These are phyloP conservation scores for Colossoma macropomum DNA, from an alignment of 2,113 vertebrate species.

Conservation along the genomic window DNA sequence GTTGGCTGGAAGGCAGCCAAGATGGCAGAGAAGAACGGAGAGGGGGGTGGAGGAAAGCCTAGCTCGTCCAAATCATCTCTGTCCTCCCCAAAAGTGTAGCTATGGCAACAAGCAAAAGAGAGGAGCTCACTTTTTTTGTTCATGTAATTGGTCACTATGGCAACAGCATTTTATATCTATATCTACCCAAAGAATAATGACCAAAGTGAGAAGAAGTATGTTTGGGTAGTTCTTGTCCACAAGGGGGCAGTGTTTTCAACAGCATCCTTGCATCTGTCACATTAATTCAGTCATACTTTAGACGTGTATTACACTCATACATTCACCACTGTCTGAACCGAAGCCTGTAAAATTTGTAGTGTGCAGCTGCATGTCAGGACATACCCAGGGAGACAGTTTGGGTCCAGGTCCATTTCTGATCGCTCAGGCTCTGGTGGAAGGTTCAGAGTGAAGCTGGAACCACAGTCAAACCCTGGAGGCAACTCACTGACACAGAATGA, in stretches of 20 bases:
- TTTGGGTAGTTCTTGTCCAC: not conserved
- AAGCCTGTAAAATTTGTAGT: not conserved
- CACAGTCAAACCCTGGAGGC: constrained; percentile 89
- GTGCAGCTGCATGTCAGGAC: not conserved
- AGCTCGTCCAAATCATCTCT: constrained; percentile 82
- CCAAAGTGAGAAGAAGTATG: not conserved
- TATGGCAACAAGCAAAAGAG: constrained; percentile 41
- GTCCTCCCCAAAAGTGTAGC: constrained; percentile 86
- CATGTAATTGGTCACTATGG: not conserved
- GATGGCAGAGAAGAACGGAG: constrained; percentile 98
- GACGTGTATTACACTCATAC: no score
- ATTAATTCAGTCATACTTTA: no score
- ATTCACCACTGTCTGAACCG: no score
- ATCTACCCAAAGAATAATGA: not conserved
- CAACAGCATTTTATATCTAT: not conserved
- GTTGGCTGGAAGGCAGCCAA: constrained; percentile 94
- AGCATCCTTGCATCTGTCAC: no score
- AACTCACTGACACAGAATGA: constrained; percentile 87
- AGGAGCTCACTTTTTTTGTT: not conserved
- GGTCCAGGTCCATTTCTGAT: constrained; percentile 77
- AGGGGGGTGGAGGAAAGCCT: constrained; percentile 89
- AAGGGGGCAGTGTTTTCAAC: not conserved
- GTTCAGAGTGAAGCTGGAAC: constrained; percentile 90
- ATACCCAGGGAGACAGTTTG: constrained; percentile 87
- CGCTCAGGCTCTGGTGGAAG: constrained; percentile 84